A percentile compares a stretch with the other conserved stretches of the same genome.
phyloP scores from a whole-genome alignment of 2,113 vertebrate genomes.

The Heliornis fulica region DNA sequence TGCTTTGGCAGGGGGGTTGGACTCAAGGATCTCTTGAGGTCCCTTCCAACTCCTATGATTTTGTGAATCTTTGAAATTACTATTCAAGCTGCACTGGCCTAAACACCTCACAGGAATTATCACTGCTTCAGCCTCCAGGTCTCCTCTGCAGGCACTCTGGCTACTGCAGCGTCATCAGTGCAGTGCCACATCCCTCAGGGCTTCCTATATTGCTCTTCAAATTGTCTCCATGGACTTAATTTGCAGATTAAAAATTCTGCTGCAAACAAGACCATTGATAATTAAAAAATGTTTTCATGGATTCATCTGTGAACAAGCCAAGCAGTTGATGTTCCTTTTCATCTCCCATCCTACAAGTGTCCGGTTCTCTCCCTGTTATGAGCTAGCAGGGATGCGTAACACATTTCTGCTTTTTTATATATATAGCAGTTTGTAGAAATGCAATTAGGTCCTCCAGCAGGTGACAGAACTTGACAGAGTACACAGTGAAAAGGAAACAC shows the following conservation, averaged over 20 bases:
- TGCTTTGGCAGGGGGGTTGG: too few species aligned
- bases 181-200: not conserved
- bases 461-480: not conserved
- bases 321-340: not conserved
- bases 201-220: not conserved
- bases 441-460: not conserved
- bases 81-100: not conserved
- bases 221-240: not conserved
- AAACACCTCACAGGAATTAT: not conserved
- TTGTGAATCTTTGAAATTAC: too few species aligned
- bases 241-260: constrained; percentile 12
- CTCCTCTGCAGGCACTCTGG: not conserved
- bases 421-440: not conserved
- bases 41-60: too few species aligned
- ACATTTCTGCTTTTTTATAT: not conserved
- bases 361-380: not conserved
- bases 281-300: constrained; percentile 31
- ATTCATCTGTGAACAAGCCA: not conserved
- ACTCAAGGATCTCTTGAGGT: too few species aligned
- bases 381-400: not conserved
- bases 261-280: not conserved
- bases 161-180: not conserved
- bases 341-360: not conserved
- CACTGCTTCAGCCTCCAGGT: not conserved
- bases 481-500: not conserved